These are phyloP conservation scores for Trichopoda pennipes DNA, from an alignment of 2,888 invertebrate genomes.

Conservation along the genomic window DNA sequence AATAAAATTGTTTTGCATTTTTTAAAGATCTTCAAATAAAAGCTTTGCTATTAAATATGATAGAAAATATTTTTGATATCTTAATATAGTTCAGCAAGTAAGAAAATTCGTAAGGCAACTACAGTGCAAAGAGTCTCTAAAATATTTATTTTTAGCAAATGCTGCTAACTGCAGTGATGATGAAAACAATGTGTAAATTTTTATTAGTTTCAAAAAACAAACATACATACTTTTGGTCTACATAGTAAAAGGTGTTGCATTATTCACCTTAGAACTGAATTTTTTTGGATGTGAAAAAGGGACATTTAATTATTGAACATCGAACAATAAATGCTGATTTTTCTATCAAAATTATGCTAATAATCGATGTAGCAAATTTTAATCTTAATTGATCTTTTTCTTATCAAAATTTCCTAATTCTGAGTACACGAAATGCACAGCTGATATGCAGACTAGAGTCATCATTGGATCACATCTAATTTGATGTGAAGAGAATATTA, in stretches of 20 bases:
- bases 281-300: too few species aligned
- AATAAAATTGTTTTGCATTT: neutral
- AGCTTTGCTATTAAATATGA: conserved; percentile 49
- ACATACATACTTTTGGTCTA: conserved; percentile 11
- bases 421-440: too few species aligned
- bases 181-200: conserved; percentile 23
- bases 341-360: too few species aligned
- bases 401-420: too few species aligned
- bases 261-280: too few species aligned
- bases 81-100: conserved; percentile 50
- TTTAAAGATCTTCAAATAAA: neutral
- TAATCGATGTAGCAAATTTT: too few species aligned
- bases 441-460: too few species aligned
- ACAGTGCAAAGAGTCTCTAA: neutral
- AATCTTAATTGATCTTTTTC: too few species aligned
- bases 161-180: neutral
- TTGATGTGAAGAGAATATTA: too few species aligned
- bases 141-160: neutral
- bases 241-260: neutral
- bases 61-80: conserved; percentile 47
- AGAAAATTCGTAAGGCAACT: neutral
- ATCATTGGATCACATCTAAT: too few species aligned
- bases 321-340: too few species aligned
- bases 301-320: too few species aligned
- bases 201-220: conserved; percentile 35